Evolutionary conservation across 1,140 invertebrate species (phyloP).

Genomic region (Triops longicaudatus): DNA sequence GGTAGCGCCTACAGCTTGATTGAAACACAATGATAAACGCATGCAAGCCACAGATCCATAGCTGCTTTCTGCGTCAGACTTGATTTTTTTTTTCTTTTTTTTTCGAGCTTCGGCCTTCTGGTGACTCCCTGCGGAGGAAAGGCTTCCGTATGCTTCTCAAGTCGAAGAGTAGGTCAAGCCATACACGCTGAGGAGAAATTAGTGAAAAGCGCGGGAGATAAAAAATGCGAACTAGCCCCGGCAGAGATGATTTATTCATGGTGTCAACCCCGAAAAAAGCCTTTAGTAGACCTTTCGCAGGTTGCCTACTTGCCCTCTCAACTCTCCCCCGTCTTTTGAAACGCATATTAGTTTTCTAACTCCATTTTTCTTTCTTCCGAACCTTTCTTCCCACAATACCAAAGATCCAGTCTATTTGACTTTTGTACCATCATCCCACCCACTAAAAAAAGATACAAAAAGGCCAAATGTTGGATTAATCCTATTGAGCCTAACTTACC

Average conservation of each 20-base stretch:
- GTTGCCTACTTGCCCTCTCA: not conserved
- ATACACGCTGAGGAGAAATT: not conserved
- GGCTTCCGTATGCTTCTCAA: not conserved
- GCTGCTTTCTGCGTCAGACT: not conserved
- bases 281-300: not conserved
- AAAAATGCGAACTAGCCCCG: not conserved
- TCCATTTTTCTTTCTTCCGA: not conserved
- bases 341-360: not conserved
- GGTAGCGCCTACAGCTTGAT: slow-evolving; percentile 5
- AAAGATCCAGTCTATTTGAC: no score
- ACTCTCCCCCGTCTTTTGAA: not conserved
- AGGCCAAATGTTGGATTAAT: no score
- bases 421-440: no score
- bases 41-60: not conserved
- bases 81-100: not conserved
- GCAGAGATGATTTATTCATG: not conserved
- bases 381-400: no score
- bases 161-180: not conserved
- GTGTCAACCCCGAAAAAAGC: not conserved
- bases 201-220: not conserved
- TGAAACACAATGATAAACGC: slow-evolving; percentile 8
- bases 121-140: not conserved
- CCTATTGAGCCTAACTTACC: no score
- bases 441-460: no score
- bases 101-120: not conserved